Conservation (phyloP, 2,888 invertebrate species). For the Ptychoptera contaminata region DNA sequence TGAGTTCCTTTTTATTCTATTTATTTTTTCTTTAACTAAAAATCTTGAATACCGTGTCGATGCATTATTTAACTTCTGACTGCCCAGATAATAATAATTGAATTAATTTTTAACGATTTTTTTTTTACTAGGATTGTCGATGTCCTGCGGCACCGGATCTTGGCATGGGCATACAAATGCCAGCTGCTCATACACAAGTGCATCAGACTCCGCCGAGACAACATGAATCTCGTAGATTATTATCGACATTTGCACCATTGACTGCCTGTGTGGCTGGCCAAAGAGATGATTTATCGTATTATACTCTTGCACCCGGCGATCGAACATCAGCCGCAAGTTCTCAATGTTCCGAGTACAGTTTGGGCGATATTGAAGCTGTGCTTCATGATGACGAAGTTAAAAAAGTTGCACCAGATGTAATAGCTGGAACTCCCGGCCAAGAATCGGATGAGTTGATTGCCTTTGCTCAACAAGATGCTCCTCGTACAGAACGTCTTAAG, state of each 20-base stretch:
- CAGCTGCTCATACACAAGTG: slow-evolving; percentile 30
- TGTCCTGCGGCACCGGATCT: slow-evolving; percentile 37
- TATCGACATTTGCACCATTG: slow-evolving; percentile 61
- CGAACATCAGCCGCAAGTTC: slow-evolving; percentile 42
- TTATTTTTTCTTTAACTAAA: not conserved
- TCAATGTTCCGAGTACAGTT: slow-evolving; percentile 49
- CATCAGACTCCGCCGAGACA: slow-evolving; percentile 33
- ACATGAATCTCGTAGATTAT: slow-evolving; percentile 52
- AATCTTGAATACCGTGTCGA: not conserved
- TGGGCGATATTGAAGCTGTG: slow-evolving; percentile 42
- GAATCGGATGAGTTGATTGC: slow-evolving; percentile 64
- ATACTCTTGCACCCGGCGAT: slow-evolving; percentile 40
- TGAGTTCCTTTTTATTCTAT: not conserved
- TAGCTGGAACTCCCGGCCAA: slow-evolving; percentile 44
- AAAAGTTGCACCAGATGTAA: slow-evolving; percentile 58
- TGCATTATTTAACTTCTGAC: not conserved
- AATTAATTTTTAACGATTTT: not conserved
- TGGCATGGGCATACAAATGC: slow-evolving; percentile 35
- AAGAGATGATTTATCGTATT: slow-evolving; percentile 40
- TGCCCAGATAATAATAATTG: not conserved
- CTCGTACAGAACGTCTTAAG: slow-evolving; percentile 65
- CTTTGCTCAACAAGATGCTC: slow-evolving; percentile 72
- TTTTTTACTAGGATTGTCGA: slow-evolving; percentile 23
- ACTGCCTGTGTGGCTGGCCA: slow-evolving; percentile 58
- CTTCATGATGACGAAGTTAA: slow-evolving; percentile 37